Percentiles rank a stretch among this genome's conserved stretches.
phyloP scores from a whole-genome alignment of 2,888 invertebrate species.

The Leucozona laternaria region DNA sequence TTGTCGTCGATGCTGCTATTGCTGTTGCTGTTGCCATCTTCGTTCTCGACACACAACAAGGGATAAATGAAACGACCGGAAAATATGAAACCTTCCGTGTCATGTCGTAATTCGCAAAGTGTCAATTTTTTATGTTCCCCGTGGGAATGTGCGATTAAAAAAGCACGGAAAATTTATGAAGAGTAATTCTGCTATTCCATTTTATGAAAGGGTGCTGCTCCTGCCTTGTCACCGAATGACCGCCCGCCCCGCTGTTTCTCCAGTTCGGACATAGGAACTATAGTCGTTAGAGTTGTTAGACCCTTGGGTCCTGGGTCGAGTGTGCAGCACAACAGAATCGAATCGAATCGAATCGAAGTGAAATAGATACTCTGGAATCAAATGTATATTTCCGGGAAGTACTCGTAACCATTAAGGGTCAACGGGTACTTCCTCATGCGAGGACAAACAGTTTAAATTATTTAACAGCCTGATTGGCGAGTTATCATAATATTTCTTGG shows the following conservation, averaged over 20 bases:
- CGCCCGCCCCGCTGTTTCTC: too few species aligned
- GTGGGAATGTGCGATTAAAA: conserved; percentile 67
- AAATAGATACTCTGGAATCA: conserved; percentile 29
- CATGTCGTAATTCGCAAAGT: conserved; percentile 68
- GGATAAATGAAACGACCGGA: conserved; percentile 64
- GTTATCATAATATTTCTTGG: conserved; percentile 7
- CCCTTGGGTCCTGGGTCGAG: background rate
- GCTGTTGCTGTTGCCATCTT: background rate
- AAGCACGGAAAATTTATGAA: conserved; percentile 66
- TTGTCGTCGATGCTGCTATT: background rate
- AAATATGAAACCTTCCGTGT: conserved; percentile 68
- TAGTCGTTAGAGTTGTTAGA: background rate
- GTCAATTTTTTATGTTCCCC: conserved; percentile 69
- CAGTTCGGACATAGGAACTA: conserved; percentile 8
- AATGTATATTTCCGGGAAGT: conserved; percentile 42
- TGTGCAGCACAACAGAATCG: background rate
- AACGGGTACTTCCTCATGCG: background rate
- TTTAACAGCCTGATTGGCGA: conserved; percentile 8
- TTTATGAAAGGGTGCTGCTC: conserved; percentile 39
- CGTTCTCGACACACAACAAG: conserved; percentile 44
- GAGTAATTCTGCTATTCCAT: conserved; percentile 58
- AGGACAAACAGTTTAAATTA: conserved; percentile 34
- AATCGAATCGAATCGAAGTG: background rate
- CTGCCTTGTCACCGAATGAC: background rate
- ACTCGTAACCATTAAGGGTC: background rate